A percentile compares a stretch with the other conserved stretches of the same genome.
Conservation (phyloP, 2,113 vertebrate species). For the Pelobates fuscus region DNA sequence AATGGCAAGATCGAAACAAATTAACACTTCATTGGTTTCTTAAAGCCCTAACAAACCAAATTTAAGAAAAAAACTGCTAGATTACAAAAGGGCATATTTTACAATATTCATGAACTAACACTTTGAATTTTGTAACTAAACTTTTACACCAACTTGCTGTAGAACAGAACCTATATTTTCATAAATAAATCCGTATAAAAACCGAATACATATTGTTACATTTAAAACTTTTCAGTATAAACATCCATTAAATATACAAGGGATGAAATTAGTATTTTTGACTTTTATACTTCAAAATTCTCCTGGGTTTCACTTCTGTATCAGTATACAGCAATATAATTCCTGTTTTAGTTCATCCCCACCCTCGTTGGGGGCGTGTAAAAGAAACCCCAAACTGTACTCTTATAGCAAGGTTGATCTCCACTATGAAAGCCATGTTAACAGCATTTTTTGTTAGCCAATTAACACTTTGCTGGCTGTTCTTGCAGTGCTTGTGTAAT, state of each 20-base stretch:
- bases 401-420: no score
- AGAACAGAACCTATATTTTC: neutral
- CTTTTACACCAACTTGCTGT: neutral
- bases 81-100: neutral
- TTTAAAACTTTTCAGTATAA: neutral
- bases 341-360: no score
- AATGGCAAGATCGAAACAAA: no score
- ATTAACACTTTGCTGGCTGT: neutral
- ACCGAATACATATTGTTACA: neutral
- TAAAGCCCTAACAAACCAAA: no score
- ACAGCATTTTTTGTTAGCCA: neutral
- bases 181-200: constrained; percentile 4
- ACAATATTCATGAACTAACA: neutral
- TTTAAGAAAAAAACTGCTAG: no score
- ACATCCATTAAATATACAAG: neutral
- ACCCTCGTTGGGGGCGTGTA: no score
- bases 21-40: no score
- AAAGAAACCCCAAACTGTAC: no score
- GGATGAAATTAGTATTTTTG: neutral
- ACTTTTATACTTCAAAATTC: neutral
- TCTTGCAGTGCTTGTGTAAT: neutral
- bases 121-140: neutral
- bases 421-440: no score
- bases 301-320: neutral
- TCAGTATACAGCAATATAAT: neutral